A percentile compares a stretch with the other conserved stretches of the same genome.
Conservation (phyloP, 2,888 invertebrate species). For the Muschampia plurimacula region DNA sequence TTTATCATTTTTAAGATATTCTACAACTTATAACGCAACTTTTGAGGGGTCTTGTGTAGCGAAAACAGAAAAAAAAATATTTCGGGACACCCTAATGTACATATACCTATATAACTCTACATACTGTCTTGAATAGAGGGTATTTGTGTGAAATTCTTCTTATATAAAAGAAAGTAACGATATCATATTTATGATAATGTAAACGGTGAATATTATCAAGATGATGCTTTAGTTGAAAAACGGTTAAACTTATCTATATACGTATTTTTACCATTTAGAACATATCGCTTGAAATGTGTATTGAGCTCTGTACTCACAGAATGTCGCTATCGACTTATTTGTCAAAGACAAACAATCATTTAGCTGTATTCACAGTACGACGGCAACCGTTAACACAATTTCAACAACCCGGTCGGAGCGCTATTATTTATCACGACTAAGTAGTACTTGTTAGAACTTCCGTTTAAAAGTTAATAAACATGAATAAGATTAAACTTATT, state of each 20-base stretch:
- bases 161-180: background rate
- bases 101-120: too few species aligned
- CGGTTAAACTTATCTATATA: background rate
- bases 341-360: slow-evolving; percentile 27
- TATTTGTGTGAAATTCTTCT: background rate
- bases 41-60: too few species aligned
- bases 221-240: background rate
- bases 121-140: background rate
- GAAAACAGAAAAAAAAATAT: too few species aligned
- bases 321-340: slow-evolving; percentile 18
- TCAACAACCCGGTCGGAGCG: slow-evolving; percentile 26
- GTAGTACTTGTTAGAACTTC: slow-evolving; percentile 24
- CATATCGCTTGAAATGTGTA: background rate
- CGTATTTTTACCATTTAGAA: background rate
- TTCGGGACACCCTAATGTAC: too few species aligned
- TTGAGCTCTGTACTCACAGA: slow-evolving; percentile 3
- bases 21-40: too few species aligned
- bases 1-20: too few species aligned
- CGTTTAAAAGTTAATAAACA: slow-evolving; percentile 19
- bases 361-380: slow-evolving; percentile 28
- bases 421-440: slow-evolving; percentile 19
- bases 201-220: slow-evolving; percentile 1
- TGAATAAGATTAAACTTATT: background rate
- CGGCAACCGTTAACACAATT: slow-evolving; percentile 34
- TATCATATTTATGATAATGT: background rate